A percentile compares a stretch with the other conserved stretches of the same genome.
These are phyloP conservation scores for Ditula angustiorana DNA, from an alignment of 2,888 invertebrate species.

Conservation along the genomic window DNA sequence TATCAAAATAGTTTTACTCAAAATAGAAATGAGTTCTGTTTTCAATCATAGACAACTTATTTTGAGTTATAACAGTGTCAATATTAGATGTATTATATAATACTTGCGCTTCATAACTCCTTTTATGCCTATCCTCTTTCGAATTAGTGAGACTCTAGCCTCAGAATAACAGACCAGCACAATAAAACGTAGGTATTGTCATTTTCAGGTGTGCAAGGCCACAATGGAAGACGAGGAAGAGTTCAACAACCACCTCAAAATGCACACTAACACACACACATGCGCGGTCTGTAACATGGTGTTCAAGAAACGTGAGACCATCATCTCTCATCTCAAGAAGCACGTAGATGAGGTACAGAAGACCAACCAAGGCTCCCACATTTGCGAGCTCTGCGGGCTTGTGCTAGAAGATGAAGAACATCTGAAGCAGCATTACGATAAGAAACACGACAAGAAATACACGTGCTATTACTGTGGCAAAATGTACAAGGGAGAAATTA, in stretches of 20 bases:
- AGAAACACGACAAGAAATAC: constrained; percentile 65
- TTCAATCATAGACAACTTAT: too few relatives aligned
- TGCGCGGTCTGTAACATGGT: constrained; percentile 66
- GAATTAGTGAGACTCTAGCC: too few relatives aligned
- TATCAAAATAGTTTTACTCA: too few relatives aligned
- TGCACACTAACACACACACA: constrained; percentile 63
- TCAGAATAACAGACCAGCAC: too few relatives aligned
- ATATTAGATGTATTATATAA: too few relatives aligned
- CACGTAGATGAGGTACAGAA: constrained; percentile 54
- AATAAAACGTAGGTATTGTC: too few relatives aligned
- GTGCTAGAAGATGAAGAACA: constrained; percentile 55
- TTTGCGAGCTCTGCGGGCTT: constrained; percentile 71
- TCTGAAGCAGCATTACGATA: constrained; percentile 60
- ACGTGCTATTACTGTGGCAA: constrained; percentile 76
- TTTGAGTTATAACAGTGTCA: too few relatives aligned
- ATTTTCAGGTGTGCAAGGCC: constrained; percentile 68
- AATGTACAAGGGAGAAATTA: constrained; percentile 66
- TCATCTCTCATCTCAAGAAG: constrained; percentile 65
- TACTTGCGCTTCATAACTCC: too few relatives aligned
- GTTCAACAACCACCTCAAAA: constrained; percentile 63
- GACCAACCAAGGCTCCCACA: constrained; percentile 49
- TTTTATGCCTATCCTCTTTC: too few relatives aligned
- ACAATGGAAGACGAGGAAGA: constrained; percentile 63
- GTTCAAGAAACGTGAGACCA: constrained; percentile 65
- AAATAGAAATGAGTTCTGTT: too few relatives aligned